phyloP scores from a whole-genome alignment of 2,888 invertebrate species.

The Phrixothrix hirtus region DNA sequence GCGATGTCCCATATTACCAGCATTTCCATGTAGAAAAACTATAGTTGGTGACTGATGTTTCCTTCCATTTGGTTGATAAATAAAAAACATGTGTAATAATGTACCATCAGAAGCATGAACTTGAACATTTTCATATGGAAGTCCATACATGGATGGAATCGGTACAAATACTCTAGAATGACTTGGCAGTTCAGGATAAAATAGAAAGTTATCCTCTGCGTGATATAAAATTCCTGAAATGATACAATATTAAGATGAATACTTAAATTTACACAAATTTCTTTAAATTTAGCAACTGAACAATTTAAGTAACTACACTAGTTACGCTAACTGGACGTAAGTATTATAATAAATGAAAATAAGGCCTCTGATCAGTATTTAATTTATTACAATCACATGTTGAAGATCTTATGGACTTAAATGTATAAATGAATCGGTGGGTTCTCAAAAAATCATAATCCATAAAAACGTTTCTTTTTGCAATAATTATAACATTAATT shows the following conservation, averaged over 20 bases:
- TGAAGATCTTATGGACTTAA: too few species aligned
- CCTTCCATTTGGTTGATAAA: constrained; percentile 71
- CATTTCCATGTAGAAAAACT: constrained; percentile 93
- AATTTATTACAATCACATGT: too few species aligned
- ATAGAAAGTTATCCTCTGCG: constrained; percentile 83
- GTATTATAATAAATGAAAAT: too few species aligned
- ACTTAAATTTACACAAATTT: too few species aligned
- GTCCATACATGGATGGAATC: constrained; percentile 80
- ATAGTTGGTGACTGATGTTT: constrained; percentile 78
- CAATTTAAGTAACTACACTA: too few species aligned
- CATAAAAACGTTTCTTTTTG: too few species aligned
- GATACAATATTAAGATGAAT: constrained; percentile 14
- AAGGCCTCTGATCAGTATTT: too few species aligned
- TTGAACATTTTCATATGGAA: constrained; percentile 84
- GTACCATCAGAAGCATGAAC: constrained; percentile 77
- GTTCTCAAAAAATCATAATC: too few species aligned
- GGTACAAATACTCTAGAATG: constrained; percentile 88
- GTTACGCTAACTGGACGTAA: too few species aligned
- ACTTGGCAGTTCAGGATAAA: constrained; percentile 86
- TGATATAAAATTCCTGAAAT: constrained; percentile 78
- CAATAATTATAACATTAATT: too few species aligned
- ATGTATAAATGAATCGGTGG: too few species aligned
- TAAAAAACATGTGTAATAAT: constrained; percentile 79
- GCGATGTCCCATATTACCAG: constrained; percentile 94
- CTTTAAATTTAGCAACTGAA: too few species aligned